phyloP scores from a whole-genome alignment of 1,140 invertebrate species.

The Andricus grossulariae region DNA sequence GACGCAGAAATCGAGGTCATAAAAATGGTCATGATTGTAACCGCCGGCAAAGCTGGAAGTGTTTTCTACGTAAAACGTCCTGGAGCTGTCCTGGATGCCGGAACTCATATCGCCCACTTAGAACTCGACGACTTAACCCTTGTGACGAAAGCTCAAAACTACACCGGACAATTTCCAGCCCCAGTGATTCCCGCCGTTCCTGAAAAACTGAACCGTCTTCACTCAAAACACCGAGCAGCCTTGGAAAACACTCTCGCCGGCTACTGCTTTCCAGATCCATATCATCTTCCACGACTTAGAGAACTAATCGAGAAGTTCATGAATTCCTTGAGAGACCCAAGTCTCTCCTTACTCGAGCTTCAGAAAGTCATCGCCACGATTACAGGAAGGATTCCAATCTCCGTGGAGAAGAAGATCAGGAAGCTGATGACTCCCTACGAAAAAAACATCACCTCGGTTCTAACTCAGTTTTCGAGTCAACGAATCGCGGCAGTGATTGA shows the following conservation, averaged over 20 bases:
- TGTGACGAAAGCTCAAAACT: slow-evolving; percentile 89
- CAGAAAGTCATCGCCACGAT: slow-evolving; percentile 98
- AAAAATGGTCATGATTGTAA: slow-evolving; percentile 99
- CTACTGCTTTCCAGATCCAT: slow-evolving; percentile 96
- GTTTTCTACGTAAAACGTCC: slow-evolving; percentile 92
- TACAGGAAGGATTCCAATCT: slow-evolving; percentile 92
- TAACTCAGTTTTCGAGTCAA: slow-evolving; percentile 98
- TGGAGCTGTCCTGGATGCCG: slow-evolving; percentile 96
- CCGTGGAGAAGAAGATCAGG: slow-evolving; percentile 96
- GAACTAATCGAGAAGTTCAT: slow-evolving; percentile 96
- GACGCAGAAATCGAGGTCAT: slow-evolving; percentile 99
- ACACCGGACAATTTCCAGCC: slow-evolving; percentile 86
- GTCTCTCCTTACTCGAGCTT: slow-evolving; percentile 93
- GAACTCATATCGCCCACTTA: slow-evolving; percentile 91
- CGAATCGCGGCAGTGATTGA: slow-evolving; percentile 98
- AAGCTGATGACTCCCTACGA: slow-evolving; percentile 96
- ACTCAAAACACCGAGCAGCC: slow-evolving; percentile 85
- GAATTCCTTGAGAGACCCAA: slow-evolving; percentile 93
- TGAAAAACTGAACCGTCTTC: slow-evolving; percentile 94
- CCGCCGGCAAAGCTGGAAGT: slow-evolving; percentile 89
- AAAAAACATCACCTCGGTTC: slow-evolving; percentile 97
- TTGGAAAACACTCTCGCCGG: slow-evolving; percentile 94
- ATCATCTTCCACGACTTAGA: slow-evolving; percentile 87
- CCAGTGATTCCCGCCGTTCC: slow-evolving; percentile 77
- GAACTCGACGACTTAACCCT: slow-evolving; percentile 94